Conservation (phyloP, 2,113 vertebrate species). For the Ailuropoda melanoleuca region DNA sequence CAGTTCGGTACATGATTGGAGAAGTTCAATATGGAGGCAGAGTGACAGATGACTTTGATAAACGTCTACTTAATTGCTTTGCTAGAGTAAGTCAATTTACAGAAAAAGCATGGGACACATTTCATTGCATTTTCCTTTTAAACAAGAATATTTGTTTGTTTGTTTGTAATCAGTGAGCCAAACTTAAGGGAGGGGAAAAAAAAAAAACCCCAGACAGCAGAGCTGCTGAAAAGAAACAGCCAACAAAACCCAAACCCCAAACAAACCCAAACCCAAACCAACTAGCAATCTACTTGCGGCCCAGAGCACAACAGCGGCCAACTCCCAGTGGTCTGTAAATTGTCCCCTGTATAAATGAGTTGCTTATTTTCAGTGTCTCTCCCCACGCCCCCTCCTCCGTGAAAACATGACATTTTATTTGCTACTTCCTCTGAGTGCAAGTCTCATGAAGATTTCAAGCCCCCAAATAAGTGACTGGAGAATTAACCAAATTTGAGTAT, state of each 20-base stretch:
- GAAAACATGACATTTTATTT: neutral
- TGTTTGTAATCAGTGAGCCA: neutral
- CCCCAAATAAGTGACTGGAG: neutral
- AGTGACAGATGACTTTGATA: conserved; percentile 88
- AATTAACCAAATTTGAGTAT: neutral
- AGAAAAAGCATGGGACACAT: neutral
- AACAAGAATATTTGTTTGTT: neutral
- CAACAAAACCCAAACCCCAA: neutral
- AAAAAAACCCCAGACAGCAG: neutral
- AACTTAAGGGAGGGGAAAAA: neutral
- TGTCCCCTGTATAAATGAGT: neutral
- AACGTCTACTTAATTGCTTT: conserved; percentile 89
- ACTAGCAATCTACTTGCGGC: neutral
- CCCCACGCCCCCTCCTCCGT: neutral
- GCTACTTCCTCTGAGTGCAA: neutral
- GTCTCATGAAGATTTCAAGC: neutral
- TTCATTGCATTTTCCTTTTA: neutral
- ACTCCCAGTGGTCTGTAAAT: neutral
- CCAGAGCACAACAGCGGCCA: neutral
- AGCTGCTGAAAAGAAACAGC: neutral
- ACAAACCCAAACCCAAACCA: neutral
- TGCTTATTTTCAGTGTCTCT: neutral
- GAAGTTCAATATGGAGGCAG: conserved; percentile 89
- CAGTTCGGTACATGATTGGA: conserved; percentile 88
- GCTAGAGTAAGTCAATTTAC: conserved; percentile 81